Evolutionary conservation across 1,140 invertebrate genomes (phyloP).

Genomic region (Stegodyphus mimosarum): DNA sequence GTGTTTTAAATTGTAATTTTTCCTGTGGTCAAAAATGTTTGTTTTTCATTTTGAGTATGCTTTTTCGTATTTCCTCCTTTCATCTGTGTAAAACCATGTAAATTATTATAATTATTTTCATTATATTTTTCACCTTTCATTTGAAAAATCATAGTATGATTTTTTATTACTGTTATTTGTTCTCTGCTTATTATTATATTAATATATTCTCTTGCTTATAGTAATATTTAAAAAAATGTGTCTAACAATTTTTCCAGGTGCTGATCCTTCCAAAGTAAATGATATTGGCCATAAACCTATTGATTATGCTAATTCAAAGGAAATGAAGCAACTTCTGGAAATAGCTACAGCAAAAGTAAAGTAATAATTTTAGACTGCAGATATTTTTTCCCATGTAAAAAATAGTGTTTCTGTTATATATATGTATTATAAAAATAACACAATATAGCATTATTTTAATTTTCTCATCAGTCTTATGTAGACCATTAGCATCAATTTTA

Average conservation of each 20-base stretch:
- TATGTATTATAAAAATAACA: too few relatives aligned
- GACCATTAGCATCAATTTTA: too few relatives aligned
- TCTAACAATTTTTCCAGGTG: slow-evolving; percentile 65
- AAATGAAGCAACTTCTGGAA: slow-evolving; percentile 72
- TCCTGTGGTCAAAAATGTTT: too few relatives aligned
- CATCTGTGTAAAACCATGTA: background rate
- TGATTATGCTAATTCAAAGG: slow-evolving; percentile 78
- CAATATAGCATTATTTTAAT: too few relatives aligned
- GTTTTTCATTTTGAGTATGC: too few relatives aligned
- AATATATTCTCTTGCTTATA: background rate
- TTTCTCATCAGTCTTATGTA: too few relatives aligned
- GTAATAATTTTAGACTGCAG: too few relatives aligned
- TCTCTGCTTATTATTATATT: background rate
- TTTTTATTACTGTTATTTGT: background rate
- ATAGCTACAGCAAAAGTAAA: slow-evolving; percentile 67
- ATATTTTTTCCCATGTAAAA: too few relatives aligned
- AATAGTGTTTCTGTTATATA: too few relatives aligned
- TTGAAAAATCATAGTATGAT: background rate
- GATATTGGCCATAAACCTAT: slow-evolving; percentile 81
- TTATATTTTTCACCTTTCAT: background rate
- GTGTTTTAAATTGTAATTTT: too few relatives aligned
- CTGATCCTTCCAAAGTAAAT: slow-evolving; percentile 75
- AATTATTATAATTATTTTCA: background rate
- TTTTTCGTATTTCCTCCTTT: too few relatives aligned
- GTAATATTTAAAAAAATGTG: too few relatives aligned